Evolutionary conservation across 2,113 vertebrate genomes (phyloP).

Genomic region (Carlito syrichta): DNA sequence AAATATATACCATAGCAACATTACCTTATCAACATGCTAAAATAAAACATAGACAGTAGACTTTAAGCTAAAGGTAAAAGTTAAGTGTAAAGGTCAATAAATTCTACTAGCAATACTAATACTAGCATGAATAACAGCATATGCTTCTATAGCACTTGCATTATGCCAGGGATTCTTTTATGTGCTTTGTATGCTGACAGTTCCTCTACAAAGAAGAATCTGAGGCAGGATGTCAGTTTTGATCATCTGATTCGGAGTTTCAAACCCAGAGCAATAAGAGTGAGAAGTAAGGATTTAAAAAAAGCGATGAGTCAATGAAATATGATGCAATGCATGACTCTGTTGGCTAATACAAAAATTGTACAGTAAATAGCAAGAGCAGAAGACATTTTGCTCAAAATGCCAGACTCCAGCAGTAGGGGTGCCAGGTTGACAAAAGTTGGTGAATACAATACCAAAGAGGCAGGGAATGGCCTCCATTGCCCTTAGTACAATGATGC

Average conservation of each 20-base stretch:
- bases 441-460: neutral
- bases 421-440: neutral
- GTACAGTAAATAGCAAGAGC: neutral
- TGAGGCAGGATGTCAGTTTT: neutral
- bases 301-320: neutral
- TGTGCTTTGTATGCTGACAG: neutral
- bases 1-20: neutral
- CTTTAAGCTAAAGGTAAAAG: neutral
- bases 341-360: neutral
- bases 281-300: neutral
- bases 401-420: neutral
- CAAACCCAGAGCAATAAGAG: neutral
- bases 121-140: neutral
- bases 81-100: neutral
- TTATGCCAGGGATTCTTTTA: neutral
- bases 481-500: neutral
- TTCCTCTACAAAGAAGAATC: neutral
- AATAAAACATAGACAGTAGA: neutral
- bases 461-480: neutral
- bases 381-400: neutral
- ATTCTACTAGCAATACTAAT: neutral
- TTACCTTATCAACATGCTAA: neutral
- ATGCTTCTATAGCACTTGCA: neutral
- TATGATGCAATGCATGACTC: neutral
- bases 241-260: neutral